Evolutionary conservation across 2,113 vertebrate species (phyloP), one percentile per base, ranked within the genome.

Genomic region (Cisticola juncidis): DNA sequence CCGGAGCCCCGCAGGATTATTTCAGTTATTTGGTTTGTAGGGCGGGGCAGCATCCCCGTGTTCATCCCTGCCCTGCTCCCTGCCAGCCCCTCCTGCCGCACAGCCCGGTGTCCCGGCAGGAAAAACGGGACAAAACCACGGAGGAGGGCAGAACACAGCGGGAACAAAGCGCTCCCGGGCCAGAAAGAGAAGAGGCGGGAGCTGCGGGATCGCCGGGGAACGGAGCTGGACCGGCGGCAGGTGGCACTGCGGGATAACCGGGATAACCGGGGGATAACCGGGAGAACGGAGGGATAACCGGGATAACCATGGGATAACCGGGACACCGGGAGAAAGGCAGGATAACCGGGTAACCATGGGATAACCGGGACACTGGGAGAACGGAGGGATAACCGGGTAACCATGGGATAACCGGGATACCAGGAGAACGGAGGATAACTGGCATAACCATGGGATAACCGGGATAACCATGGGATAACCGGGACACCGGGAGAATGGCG

Each of bases 281-380:
- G 13, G 42, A n/a, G 65, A 81, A 92, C 87, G 87, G 86, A 31
- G 64, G 78, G 73, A 61, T n/a, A 58, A 51, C 50, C 42, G 42
- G 42, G 71, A 35, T 5, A 18, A 16, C 21, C 9, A 7, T 0
- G 22, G 23, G 23, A 35, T 7, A 47, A 15, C 20, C 29, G 36
- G 29, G 69, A 53, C 3, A 40, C 5, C 11, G 33, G 14, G 14
- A 24, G 17, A n/a, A n/a, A n/a, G n/a, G n/a, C n/a, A n/a, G n/a
- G n/a, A n/a, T n/a, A n/a, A n/a, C n/a, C n/a, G n/a, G 40, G 40
- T 0, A 24, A 35, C 40, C 0, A 2, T 2, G 28, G 22, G 28
- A 57, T 3, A 76, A 33, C 5, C 23, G 24, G 36, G 33, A 66
- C 11, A 8, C 11, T 4, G 21, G 28, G 70, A 26, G 38, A 38